phyloP scores from a whole-genome alignment of 2,888 invertebrate genomes.

The Mythimna vitellina region DNA sequence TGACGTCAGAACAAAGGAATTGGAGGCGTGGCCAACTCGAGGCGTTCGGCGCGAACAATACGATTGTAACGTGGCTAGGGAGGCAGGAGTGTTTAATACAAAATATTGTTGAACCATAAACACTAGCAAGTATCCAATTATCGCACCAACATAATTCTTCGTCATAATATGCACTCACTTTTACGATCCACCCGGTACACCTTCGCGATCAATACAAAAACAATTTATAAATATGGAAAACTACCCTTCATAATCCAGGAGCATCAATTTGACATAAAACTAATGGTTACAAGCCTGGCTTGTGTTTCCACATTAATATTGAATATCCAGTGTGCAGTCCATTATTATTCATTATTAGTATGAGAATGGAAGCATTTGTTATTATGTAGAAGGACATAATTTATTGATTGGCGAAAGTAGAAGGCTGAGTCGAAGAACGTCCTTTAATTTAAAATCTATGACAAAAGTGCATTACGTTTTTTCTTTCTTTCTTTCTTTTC shows the following conservation, averaged over 20 bases:
- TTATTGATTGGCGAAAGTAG: slow-evolving; percentile 5
- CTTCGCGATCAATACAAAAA: slow-evolving; percentile 33
- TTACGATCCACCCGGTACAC: slow-evolving; percentile 19
- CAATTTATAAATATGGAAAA: slow-evolving; percentile 31
- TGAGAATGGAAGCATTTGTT: slow-evolving; percentile 55
- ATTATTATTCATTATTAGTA: slow-evolving; percentile 39
- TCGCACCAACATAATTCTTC: background rate
- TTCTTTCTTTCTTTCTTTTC: too few species aligned
- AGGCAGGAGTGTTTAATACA: too few species aligned
- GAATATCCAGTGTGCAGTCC: slow-evolving; percentile 29
- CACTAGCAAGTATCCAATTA: background rate
- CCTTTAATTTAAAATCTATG: background rate
- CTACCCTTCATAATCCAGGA: slow-evolving; percentile 31
- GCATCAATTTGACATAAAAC: slow-evolving; percentile 44
- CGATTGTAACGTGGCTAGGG: too few species aligned
- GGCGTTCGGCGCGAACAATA: too few species aligned
- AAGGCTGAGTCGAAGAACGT: background rate
- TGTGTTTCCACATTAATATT: slow-evolving; percentile 55
- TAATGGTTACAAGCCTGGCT: slow-evolving; percentile 38
- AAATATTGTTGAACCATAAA: too few species aligned
- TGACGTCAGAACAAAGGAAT: too few species aligned
- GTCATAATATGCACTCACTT: background rate
- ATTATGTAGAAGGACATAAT: slow-evolving; percentile 9
- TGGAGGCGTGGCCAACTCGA: too few species aligned
- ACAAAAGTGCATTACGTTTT: too few species aligned